These are phyloP conservation scores for Syndactyla subalaris DNA, from an alignment of 2,797 vertebrate species.

Conservation along the genomic window DNA sequence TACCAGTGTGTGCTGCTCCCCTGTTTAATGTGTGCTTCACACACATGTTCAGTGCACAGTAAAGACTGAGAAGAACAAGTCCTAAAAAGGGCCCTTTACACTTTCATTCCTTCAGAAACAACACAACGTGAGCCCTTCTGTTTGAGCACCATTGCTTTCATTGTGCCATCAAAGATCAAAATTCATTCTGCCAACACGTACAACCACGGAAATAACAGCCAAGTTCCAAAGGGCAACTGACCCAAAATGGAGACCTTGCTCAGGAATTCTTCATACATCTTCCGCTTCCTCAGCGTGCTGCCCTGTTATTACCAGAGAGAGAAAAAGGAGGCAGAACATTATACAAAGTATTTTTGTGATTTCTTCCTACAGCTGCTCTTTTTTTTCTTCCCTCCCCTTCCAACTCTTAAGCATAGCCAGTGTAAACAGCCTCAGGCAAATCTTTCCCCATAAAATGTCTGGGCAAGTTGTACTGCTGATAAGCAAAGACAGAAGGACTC, in stretches of 20 bases:
- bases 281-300: slow-evolving; percentile 93
- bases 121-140: not conserved
- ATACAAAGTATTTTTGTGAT: slow-evolving; percentile 57
- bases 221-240: slow-evolving; percentile 74
- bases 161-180: not conserved
- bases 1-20: not conserved
- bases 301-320: slow-evolving; percentile 80
- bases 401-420: slow-evolving; percentile 31
- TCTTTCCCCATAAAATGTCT: slow-evolving; percentile 47
- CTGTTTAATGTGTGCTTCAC: not conserved
- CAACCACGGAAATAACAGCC: not conserved
- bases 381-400: not conserved
- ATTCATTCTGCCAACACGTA: not conserved
- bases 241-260: slow-evolving; percentile 97
- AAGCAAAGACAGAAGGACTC: slow-evolving; percentile 46
- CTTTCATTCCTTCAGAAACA: not conserved
- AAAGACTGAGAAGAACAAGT: not conserved
- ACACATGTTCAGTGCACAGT: not conserved
- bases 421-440: slow-evolving; percentile 56
- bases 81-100: not conserved
- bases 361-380: slow-evolving; percentile 52
- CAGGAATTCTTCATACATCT: slow-evolving; percentile 97
- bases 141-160: not conserved
- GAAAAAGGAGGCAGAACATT: slow-evolving; percentile 12
- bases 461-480: slow-evolving; percentile 42